Evolutionary conservation across 2,797 vertebrate genomes (phyloP).

Genomic region (Megaceryle alcyon): DNA sequence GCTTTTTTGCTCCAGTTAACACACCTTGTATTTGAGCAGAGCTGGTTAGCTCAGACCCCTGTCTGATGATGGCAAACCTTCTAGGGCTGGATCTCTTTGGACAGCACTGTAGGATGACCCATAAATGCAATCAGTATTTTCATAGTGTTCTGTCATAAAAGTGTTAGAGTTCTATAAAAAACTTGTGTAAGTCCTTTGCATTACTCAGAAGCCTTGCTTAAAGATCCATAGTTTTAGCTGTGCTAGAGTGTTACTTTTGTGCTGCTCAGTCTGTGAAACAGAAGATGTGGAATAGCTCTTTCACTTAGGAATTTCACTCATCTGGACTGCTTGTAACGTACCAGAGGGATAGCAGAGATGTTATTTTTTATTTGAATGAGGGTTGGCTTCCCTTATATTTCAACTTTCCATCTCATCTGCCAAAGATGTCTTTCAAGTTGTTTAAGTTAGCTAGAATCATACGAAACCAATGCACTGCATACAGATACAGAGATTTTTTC

Average conservation of each 20-base stretch:
- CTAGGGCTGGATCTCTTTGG: background rate
- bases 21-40: background rate
- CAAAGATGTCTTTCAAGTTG: background rate
- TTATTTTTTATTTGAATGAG: background rate
- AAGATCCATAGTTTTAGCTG: background rate
- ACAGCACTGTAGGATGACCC: background rate
- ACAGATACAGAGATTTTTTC: background rate
- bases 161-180: background rate
- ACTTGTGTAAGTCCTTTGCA: background rate
- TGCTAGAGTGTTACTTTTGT: background rate
- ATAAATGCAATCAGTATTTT: background rate
- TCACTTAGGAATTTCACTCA: background rate
- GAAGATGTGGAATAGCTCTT: background rate
- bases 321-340: background rate
- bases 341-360: background rate
- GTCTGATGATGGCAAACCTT: background rate
- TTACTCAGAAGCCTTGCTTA: background rate
- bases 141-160: background rate
- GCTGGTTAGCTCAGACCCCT: background rate
- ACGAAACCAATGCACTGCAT: background rate
- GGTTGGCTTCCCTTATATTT: background rate
- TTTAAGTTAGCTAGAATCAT: background rate
- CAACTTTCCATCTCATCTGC: background rate
- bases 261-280: background rate
- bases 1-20: background rate